Conservation (phyloP, 2,888 invertebrate species). For the Silvanus unidentatus region DNA sequence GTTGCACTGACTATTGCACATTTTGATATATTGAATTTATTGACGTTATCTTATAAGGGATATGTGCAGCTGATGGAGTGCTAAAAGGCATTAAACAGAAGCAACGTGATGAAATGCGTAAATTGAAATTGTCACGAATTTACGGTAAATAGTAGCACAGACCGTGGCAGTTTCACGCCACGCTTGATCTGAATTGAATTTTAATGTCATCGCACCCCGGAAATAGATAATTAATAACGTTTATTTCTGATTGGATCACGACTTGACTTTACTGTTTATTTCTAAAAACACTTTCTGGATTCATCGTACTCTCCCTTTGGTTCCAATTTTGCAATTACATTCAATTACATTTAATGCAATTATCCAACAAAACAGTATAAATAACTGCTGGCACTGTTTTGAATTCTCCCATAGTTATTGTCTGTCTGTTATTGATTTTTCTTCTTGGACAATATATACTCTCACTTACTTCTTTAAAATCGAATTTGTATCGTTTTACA, state of each 20-base stretch:
- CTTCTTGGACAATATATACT: too few species aligned
- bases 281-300: conserved; percentile 7
- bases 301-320: conserved; percentile 9
- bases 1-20: too few species aligned
- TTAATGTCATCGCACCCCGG: conserved; percentile 39
- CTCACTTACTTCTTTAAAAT: too few species aligned
- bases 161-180: conserved; percentile 28
- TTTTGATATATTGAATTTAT: too few species aligned
- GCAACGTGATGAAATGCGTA: conserved; percentile 2
- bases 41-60: too few species aligned
- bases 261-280: conserved; percentile 10
- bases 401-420: too few species aligned
- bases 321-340: conserved; percentile 14
- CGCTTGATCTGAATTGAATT: conserved; percentile 38
- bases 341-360: conserved; percentile 15
- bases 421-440: too few species aligned
- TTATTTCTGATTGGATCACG: conserved; percentile 11
- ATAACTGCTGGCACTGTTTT: too few species aligned
- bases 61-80: too few species aligned
- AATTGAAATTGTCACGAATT: conserved; percentile 27
- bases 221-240: conserved; percentile 28
- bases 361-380: conserved; percentile 3
- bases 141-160: conserved; percentile 21
- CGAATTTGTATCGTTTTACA: too few species aligned
- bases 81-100: background rate